phyloP scores from a whole-genome alignment of 1,140 invertebrate genomes.

The Euwallacea fornicatus region DNA sequence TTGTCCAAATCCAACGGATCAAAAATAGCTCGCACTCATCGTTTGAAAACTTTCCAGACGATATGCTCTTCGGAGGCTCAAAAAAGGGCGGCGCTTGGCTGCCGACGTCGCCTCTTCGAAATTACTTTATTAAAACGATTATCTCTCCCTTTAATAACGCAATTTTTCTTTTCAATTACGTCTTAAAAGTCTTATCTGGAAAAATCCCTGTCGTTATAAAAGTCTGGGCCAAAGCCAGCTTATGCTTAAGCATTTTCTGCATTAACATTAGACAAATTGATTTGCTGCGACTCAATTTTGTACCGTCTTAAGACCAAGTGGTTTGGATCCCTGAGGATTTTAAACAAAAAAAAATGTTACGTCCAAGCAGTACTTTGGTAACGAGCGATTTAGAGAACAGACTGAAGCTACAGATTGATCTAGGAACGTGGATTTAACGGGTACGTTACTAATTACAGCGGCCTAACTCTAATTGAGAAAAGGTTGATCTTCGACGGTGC shows the following conservation, averaged over 20 bases:
- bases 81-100: neutral
- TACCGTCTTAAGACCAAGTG: too few species aligned
- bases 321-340: too few species aligned
- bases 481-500: too few species aligned
- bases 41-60: neutral
- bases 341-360: too few species aligned
- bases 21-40: neutral
- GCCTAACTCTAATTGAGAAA: too few species aligned
- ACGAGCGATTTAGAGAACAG: too few species aligned
- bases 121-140: conserved; percentile 38
- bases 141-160: conserved; percentile 35
- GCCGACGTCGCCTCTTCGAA: conserved; percentile 13
- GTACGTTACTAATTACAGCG: too few species aligned
- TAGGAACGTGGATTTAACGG: too few species aligned
- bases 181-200: conserved; percentile 37
- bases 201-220: conserved; percentile 37
- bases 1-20: too few species aligned
- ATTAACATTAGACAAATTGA: conserved; percentile 35
- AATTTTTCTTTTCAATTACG: conserved; percentile 38
- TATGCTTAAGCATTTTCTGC: conserved; percentile 22
- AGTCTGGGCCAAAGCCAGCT: conserved; percentile 16
- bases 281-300: neutral
- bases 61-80: neutral
- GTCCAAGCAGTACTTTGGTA: too few species aligned
- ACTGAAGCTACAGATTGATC: too few species aligned